Percentiles rank a stretch among this genome's conserved stretches.
These are phyloP conservation scores for Triplophysa rosa DNA, from an alignment of 2,113 vertebrate genomes.

Conservation along the genomic window DNA sequence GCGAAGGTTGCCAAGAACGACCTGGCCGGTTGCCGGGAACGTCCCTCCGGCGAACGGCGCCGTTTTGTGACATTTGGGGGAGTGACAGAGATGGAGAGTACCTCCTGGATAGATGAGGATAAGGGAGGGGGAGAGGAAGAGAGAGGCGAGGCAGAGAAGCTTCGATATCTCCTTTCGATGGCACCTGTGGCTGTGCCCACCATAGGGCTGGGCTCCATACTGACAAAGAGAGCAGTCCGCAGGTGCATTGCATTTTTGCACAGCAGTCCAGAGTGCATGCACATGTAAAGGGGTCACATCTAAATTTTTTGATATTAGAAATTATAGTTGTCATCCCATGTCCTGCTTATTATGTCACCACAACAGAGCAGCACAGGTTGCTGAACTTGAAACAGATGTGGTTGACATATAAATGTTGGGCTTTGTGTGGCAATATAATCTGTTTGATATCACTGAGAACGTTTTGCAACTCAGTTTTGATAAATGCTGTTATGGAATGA, in stretches of 20 bases:
- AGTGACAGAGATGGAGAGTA: conserved; percentile 89
- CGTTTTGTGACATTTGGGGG: conserved; percentile 92
- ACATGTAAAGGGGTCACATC: neutral
- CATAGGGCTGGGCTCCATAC: conserved; percentile 70
- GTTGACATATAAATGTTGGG: too few relatives aligned
- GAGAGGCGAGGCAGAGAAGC: conserved; percentile 63
- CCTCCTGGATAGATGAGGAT: conserved; percentile 69
- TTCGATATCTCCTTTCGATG: conserved; percentile 72
- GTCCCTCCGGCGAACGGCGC: conserved; percentile 69
- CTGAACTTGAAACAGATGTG: too few relatives aligned
- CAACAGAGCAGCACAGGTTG: too few relatives aligned
- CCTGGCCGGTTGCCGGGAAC: conserved; percentile 75
- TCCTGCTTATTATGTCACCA: too few relatives aligned
- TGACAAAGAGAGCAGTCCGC: conserved; percentile 68
- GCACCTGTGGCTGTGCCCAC: conserved; percentile 74
- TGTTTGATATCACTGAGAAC: too few relatives aligned
- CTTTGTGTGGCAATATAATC: too few relatives aligned
- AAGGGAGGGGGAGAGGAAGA: conserved; percentile 50
- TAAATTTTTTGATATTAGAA: too few relatives aligned
- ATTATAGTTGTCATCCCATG: too few relatives aligned
- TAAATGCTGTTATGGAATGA: too few relatives aligned
- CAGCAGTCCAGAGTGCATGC: neutral
- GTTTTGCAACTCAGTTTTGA: too few relatives aligned
- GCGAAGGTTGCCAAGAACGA: conserved; percentile 72
- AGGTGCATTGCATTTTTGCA: conserved; percentile 61